Base-by-base conservation (phyloP, 2,888 invertebrate species). In the Ceramica pisi region DNA sequence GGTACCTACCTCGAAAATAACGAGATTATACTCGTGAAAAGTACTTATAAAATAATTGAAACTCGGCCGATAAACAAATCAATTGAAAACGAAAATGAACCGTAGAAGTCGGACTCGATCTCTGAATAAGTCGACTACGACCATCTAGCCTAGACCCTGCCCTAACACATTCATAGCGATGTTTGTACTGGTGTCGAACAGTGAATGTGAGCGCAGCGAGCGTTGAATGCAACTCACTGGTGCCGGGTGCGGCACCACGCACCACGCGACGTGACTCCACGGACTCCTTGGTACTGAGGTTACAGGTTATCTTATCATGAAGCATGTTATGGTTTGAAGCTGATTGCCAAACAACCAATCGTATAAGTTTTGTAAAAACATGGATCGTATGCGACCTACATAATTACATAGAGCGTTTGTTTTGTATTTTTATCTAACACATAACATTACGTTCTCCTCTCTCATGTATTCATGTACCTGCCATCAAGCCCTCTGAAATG, bases 281-380 rank as follows among this genome's bases (percentile, higher is more conserved):
- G 51, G 55, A 31, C 12, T 16, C 19, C 61, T 9, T 16, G 51
- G 60, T 70, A 66, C 71, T 26, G 67, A 63, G 68, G 72, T 64
- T 55, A 71, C 84, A 85, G 86, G 87, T 87, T 89, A 90, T 91
- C 90, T 90, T 90, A 91, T 91, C 91, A 78, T 60, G 60, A 59
- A 73, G 68, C 80, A 80, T 85, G 85, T 85, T 83, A 86, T 86
- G 83, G 81, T 81, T 80, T 75, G 83, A 79, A 73, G 81, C 65
- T 79, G 86, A 89, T 90, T 87, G 87, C 84, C 57, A 83, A 84
- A 80, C 83, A 75, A 67, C 87, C 91, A 88, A 88, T 89, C 84
- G 84, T 56, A 48, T 48, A 21, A 44, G 38, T 66, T 82, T 83
- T 68, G 62, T 78, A 70, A 79, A 79, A 84, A 81, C 76, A 76